Conservation (phyloP, 2,888 invertebrate genomes). For the Eristalis intricaria region DNA sequence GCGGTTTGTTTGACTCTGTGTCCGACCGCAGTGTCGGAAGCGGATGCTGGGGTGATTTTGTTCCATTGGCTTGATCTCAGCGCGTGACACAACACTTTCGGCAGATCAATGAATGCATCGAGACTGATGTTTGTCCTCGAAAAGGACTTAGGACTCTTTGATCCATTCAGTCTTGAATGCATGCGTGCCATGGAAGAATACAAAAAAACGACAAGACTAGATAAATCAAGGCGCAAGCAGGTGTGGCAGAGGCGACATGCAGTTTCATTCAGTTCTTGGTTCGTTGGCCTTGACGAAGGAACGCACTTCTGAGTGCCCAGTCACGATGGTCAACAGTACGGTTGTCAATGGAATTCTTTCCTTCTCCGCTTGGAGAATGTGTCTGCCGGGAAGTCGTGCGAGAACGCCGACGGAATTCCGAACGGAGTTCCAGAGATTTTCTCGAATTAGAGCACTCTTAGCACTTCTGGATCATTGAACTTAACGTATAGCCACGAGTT, state of each 20-base stretch:
- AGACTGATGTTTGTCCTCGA: not conserved
- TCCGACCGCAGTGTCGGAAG: constrained; percentile 43
- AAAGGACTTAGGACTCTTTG: not conserved
- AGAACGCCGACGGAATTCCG: not conserved
- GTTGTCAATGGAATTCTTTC: not conserved
- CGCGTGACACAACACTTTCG: constrained; percentile 51
- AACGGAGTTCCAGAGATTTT: not conserved
- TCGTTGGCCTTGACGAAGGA: not conserved
- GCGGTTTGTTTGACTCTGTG: constrained; percentile 48
- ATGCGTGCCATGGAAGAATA: not conserved
- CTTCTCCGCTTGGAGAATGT: not conserved
- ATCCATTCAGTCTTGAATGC: not conserved
- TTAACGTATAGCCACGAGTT: not conserved
- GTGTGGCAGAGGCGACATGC: not conserved
- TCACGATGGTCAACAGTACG: not conserved
- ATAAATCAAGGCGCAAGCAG: not conserved
- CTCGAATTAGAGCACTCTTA: not conserved
- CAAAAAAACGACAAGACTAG: not conserved
- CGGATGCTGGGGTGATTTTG: constrained; percentile 1
- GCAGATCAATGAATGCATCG: constrained; percentile 7
- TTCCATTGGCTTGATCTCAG: constrained; percentile 26
- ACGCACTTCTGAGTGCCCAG: not conserved
- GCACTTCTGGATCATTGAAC: not conserved
- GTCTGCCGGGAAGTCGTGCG: not conserved
- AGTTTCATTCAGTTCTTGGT: not conserved